These are phyloP conservation scores for Frankliniella fusca DNA, from an alignment of 2,888 invertebrate species.

Conservation along the genomic window DNA sequence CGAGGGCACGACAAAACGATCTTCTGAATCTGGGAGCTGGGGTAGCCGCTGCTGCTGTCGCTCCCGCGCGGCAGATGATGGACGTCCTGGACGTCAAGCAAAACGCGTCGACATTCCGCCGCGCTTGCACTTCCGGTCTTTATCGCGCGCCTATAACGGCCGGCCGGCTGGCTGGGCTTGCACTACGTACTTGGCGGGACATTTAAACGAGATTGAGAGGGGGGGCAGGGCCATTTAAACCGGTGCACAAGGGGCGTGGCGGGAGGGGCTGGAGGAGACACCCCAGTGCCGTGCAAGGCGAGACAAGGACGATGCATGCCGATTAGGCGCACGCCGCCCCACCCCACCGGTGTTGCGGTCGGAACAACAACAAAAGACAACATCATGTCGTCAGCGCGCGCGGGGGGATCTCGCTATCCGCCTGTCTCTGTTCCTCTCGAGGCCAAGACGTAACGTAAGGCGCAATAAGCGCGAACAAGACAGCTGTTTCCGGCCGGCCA, in stretches of 20 bases:
- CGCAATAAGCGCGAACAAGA: background rate
- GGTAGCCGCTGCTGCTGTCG: too few relatives aligned
- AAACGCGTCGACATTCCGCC: too few relatives aligned
- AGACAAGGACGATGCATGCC: background rate
- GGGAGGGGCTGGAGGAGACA: background rate
- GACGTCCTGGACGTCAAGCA: too few relatives aligned
- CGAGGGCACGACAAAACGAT: too few relatives aligned
- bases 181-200: background rate
- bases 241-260: background rate
- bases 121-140: too few relatives aligned
- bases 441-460: background rate
- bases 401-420: background rate
- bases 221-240: slow-evolving; percentile 11
- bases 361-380: slow-evolving; percentile 18
- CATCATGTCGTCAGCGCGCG: background rate
- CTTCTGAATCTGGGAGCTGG: too few relatives aligned
- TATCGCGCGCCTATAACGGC: too few relatives aligned
- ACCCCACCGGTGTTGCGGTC: background rate
- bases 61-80: too few relatives aligned
- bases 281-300: background rate
- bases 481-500: slow-evolving; percentile 12
- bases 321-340: background rate
- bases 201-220: background rate
- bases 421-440: too few relatives aligned
- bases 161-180: too few relatives aligned